phyloP scores from a whole-genome alignment of 2,888 invertebrate genomes.

The Eupithecia abbreviata region DNA sequence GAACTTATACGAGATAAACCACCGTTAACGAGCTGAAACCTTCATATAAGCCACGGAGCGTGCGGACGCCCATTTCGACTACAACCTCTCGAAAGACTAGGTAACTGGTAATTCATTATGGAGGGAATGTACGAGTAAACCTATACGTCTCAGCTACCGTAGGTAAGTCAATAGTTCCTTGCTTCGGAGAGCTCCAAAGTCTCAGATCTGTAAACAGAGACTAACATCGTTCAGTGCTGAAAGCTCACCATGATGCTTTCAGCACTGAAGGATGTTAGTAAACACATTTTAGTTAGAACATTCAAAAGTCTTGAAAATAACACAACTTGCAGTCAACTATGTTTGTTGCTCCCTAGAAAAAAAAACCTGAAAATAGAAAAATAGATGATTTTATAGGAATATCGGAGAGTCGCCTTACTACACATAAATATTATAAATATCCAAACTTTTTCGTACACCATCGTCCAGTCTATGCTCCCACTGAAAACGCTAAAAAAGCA shows the following conservation, averaged over 20 bases:
- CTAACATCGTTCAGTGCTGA: too few species aligned
- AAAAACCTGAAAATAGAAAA: too few species aligned
- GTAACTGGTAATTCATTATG: not conserved
- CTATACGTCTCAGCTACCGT: not conserved
- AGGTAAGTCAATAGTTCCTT: not conserved
- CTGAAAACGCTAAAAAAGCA: too few species aligned
- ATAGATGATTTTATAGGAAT: too few species aligned
- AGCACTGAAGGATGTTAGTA: not conserved
- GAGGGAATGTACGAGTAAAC: not conserved
- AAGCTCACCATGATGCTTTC: too few species aligned
- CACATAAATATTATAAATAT: too few species aligned
- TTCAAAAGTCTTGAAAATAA: not conserved
- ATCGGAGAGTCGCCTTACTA: too few species aligned
- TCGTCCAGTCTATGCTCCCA: too few species aligned
- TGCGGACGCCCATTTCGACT: not conserved
- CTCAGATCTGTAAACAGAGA: not conserved
- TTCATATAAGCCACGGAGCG: constrained; percentile 20
- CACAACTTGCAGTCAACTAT: not conserved
- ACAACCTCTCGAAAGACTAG: not conserved
- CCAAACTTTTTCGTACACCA: too few species aligned
- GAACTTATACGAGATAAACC: constrained; percentile 50
- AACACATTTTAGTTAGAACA: not conserved
- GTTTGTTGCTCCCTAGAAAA: not conserved
- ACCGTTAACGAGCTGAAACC: constrained; percentile 45
- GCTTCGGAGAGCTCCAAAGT: not conserved